Base-by-base conservation (phyloP, 2,888 invertebrate genomes). In the Pemphredon lugubris region DNA sequence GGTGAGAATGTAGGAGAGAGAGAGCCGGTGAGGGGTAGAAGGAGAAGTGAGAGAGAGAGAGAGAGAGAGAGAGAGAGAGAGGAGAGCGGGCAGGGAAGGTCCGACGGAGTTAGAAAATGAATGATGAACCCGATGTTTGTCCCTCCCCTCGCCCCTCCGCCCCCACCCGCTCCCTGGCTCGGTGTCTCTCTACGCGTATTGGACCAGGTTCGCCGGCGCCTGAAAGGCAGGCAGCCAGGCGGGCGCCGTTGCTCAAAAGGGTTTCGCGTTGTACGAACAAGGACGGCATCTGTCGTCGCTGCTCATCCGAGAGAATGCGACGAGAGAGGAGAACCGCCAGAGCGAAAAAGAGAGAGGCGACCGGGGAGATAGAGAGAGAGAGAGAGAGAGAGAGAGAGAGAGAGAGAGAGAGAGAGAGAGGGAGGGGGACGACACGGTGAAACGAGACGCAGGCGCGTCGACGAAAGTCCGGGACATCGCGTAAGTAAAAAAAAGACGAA, bases 191-290 rank as follows among this genome's bases (percentile, higher is more conserved):
- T 32, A 30, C 51, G 55, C 59, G 82, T 81, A 68, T 81, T 81
- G 83, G 83, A 81, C 78, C 83, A 88, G 88, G 88, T 81, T 82
- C 77, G 78, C 81, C 81, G 89, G 89, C 89, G 89, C 89, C 89
- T 86, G 84, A 73, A 82, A 84, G 81, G 86, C 87, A 88, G 89
- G 89, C 88, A 89, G 88, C 87, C 89, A 87, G 89, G 83, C 89
- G 89, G 89, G 89, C 89, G 89, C 89, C 89, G 68, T 44, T 70
- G 85, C 79, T 82, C 80, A 77, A 85, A 87, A 87, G 87, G 87
- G 87, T 87, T 88, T 86, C 83, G 42, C 83, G 67, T 81, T 71
- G 69, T 63, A 61, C 65, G 61, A 45, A 85, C 66, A 59, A 73
- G 77, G 81, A 85, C 63, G 55, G 50, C 61, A 51, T 55, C 47